These are phyloP conservation scores for Diorhabda sublineata DNA, from an alignment of 1,140 invertebrate genomes.

Conservation along the genomic window DNA sequence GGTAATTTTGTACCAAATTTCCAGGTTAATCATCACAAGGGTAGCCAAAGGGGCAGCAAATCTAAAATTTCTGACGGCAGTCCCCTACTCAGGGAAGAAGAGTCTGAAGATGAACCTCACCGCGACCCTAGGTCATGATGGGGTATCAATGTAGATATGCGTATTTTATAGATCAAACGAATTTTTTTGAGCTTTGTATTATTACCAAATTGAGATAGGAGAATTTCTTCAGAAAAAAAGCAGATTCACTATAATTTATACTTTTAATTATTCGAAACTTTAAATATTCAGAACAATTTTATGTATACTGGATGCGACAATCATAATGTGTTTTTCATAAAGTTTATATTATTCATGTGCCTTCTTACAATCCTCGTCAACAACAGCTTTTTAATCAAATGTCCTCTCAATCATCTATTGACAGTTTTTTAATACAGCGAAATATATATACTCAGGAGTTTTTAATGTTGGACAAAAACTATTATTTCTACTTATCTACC, in stretches of 20 bases:
- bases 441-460: no score
- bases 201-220: not conserved
- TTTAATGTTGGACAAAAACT: no score
- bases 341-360: no score
- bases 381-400: no score
- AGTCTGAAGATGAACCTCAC: slow-evolving; percentile 48
- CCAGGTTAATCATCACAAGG: slow-evolving; percentile 46
- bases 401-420: no score
- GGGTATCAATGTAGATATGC: not conserved
- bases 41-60: slow-evolving; percentile 51
- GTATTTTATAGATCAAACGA: not conserved
- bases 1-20: slow-evolving; percentile 54
- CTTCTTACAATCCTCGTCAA: no score
- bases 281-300: not conserved
- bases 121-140: slow-evolving; percentile 35
- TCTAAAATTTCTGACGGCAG: slow-evolving; percentile 56
- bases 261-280: not conserved
- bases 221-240: not conserved
- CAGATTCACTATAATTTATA: not conserved
- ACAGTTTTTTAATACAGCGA: no score
- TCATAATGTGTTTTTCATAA: no score
- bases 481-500: no score
- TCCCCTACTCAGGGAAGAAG: slow-evolving; percentile 49
- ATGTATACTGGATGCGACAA: not conserved
- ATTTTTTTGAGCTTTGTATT: not conserved